phyloP scores from a whole-genome alignment of 2,888 invertebrate genomes.

The Malacosoma neustria region DNA sequence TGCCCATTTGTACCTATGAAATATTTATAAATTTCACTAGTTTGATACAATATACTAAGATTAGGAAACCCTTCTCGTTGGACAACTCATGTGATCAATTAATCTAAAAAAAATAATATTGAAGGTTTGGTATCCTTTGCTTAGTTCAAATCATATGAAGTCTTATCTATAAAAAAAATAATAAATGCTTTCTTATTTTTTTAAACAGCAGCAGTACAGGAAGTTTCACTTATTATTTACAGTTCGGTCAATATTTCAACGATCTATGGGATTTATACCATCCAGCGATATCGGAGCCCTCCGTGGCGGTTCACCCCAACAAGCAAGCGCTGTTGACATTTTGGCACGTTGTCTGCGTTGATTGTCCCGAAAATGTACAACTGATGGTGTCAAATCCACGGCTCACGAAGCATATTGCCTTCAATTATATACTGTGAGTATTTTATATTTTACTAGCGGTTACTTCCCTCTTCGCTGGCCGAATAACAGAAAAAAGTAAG shows the following conservation, averaged over 20 bases:
- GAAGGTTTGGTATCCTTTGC: too few relatives aligned
- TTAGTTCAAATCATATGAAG: background rate
- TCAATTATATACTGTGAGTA: constrained; percentile 95
- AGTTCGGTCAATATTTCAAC: constrained; percentile 94
- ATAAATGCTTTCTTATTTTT: too few relatives aligned
- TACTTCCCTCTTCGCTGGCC: too few relatives aligned
- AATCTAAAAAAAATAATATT: too few relatives aligned
- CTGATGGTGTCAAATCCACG: constrained; percentile 90
- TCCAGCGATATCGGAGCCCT: constrained; percentile 94
- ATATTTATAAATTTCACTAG: too few relatives aligned
- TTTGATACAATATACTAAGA: too few relatives aligned
- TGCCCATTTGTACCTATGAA: too few relatives aligned
- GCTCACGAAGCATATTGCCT: constrained; percentile 95
- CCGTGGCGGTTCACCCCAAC: constrained; percentile 95
- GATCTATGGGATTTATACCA: constrained; percentile 96
- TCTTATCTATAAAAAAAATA: background rate
- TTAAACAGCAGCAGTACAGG: too few relatives aligned
- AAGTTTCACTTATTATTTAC: constrained; percentile 23
- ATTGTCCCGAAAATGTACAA: constrained; percentile 94
- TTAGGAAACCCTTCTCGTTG: too few relatives aligned
- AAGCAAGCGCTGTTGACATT: constrained; percentile 94
- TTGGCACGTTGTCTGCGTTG: constrained; percentile 94
- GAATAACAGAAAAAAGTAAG: too few relatives aligned
- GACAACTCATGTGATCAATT: too few relatives aligned
- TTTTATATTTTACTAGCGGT: too few relatives aligned